Conservation (phyloP, 2,113 vertebrate genomes). For the Strix aluco region DNA sequence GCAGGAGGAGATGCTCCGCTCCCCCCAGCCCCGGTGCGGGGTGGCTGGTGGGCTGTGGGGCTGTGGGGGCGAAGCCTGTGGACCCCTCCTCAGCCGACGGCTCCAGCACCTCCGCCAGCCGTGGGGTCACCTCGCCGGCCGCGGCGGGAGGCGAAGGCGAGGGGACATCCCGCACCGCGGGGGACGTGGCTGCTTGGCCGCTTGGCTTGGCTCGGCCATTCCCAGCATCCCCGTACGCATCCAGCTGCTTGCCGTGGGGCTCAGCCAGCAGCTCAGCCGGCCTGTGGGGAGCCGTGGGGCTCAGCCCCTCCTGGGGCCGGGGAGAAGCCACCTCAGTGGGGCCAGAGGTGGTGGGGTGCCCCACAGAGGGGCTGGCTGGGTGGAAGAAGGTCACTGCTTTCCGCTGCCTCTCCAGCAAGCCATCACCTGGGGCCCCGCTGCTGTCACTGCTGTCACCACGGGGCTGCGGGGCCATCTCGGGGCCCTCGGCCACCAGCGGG, state of each 20-base stretch:
- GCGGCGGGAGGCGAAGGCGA: accelerated
- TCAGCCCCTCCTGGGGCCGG: accelerated
- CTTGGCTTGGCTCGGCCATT: not conserved
- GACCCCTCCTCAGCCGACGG: not conserved
- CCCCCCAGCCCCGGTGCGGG: not conserved
- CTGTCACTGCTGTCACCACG: accelerated
- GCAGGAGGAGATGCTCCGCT: not conserved
- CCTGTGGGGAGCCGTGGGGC: not conserved
- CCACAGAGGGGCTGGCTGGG: accelerated
- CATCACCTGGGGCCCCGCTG: accelerated
- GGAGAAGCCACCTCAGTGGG: not conserved
- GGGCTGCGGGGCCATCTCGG: not conserved
- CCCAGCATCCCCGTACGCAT: accelerated
- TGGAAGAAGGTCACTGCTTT: not conserved
- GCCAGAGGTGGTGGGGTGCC: accelerated
- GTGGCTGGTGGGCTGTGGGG: not conserved
- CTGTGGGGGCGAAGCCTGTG: accelerated
- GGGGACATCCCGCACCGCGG: accelerated
- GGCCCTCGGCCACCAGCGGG: not conserved
- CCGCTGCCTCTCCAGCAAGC: constrained; percentile 32
- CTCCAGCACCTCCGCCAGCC: not conserved
- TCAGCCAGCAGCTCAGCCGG: accelerated
- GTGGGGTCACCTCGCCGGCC: not conserved
- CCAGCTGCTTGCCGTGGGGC: accelerated
- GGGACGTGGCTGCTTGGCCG: accelerated